Base-by-base conservation (phyloP, 2,888 invertebrate species). In the Corbicula japonica region DNA sequence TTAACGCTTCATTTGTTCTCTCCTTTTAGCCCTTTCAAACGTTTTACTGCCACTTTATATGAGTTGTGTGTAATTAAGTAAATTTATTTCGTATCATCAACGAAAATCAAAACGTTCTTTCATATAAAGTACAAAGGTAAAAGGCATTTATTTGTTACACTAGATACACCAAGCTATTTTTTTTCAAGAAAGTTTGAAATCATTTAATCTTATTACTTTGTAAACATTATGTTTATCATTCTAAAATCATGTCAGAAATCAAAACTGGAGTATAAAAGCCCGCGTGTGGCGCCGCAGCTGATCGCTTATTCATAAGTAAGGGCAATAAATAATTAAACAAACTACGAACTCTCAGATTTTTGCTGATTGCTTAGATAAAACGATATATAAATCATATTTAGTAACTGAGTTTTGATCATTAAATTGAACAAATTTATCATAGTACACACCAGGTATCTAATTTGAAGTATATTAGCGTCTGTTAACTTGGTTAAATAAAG, bases 221-320 rank as follows among this genome's bases (percentile, higher is more conserved):
- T 48, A 63, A 63, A 63, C 63, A 48, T 34, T 10, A 30, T 21
- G 63, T 48, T 63, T 48, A 63, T 63, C 62, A 48, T 8, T 44
- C 30, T 8, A 21, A 48, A 61, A 32, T 63, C 63, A 63, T 63
- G 63, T 48, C 30, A 48, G 28, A 63, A 21, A 63, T 46, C 44
- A 10, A 30, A 10, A 21, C 10, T 21, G 18, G 15, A 1, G 30
- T 21, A 32, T 18, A 3, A 48, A 46, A 6, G n/a, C n/a, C 46
- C 44, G 63, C 63, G 48, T 63, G 63, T 63, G 63, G 63, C 63
- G 63, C 63, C 63, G 46, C 23, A 3, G 2, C 48, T 48, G 4
- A 10, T 48, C 21, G 28, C 63, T 48, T 48, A 8, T 48, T 1
- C 48, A n/a, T 48, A 48, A 23, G 1, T 48, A 4, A 4, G 1